Base-by-base conservation (phyloP, 92 coral and sea anemone genomes). In the Hydrozoanthus gracilis region DNA sequence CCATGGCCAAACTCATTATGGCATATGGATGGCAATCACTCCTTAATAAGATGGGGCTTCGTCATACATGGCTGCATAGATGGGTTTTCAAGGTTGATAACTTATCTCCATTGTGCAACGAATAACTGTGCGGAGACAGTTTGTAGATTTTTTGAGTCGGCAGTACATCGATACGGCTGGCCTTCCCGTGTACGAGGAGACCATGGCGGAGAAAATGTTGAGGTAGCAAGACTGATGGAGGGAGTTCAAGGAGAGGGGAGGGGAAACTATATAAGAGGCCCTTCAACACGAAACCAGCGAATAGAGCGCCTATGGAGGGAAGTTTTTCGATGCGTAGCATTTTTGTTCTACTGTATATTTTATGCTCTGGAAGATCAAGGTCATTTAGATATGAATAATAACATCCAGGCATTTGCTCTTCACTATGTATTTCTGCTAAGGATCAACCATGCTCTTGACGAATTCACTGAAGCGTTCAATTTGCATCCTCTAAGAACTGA, bases 181-280 rank as follows among this genome's bases (percentile, higher is more conserved):
- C 92, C 91, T 50, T 92, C 91, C 47, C 88, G 87, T 86, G 95
- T 89, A 27, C 86, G 79, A 18, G 87, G 88, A 14, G 91, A 88
- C 85, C 88, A 83, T 83, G 91, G 85, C 35, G 94, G 94, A 51
- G 94, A 91, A 78, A 89, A 92, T 78, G 62, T 73, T 35, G 49
- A 66, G 50, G 91, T 92, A 17, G 95, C 93, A 11, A 66, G 61
- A 51, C 72, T 83, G 44, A 88, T 91, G 89, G 56, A 76, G 14
- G 71, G 64, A 67, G 49, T 68, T 13, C 60, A 87, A 73, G 93
- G 89, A 3, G 91, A 88, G 20, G 78, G 85, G 44, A 87, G 93
- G 76, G 93, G 91, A 20, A 91, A 91, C 82, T 91, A 83, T 83
- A 77, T 88, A 5, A 86, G 87, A 39, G 91, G 84, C 4, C 87